A percentile compares a stretch with the other conserved stretches of the same genome.
Evolutionary conservation across 30 jellyfish, hydroid and myxozoan species (phyloP).

Genomic region (Aurelia sp.): DNA sequence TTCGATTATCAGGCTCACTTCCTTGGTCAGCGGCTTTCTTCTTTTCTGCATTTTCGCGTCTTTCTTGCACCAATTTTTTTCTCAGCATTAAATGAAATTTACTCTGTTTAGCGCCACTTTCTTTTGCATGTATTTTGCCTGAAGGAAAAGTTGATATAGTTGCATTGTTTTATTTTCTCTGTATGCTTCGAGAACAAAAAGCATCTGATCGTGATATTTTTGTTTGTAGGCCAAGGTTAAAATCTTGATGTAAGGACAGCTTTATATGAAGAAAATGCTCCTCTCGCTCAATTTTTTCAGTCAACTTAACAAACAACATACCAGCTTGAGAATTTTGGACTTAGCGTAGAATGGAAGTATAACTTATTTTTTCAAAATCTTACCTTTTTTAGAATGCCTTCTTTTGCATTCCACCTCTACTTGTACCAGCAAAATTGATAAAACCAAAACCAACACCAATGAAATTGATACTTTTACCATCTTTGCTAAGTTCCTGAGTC

Average conservation of each 20-base stretch:
- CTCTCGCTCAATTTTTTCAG: no score
- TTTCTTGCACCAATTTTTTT: slow-evolving; percentile 50
- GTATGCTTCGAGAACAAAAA: background rate
- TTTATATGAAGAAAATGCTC: no score
- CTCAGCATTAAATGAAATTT: slow-evolving; percentile 67
- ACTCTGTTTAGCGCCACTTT: slow-evolving; percentile 31
- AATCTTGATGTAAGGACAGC: no score
- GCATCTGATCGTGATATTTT: no score
- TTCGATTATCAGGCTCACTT: slow-evolving; percentile 59
- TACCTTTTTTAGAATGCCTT: slow-evolving; percentile 22
- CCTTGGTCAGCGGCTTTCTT: slow-evolving; percentile 44
- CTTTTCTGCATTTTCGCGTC: slow-evolving; percentile 61
- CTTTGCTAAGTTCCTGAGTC: slow-evolving; percentile 3
- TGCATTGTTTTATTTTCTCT: background rate
- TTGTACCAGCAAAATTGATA: background rate
- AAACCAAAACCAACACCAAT: slow-evolving; percentile 1
- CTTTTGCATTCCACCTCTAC: slow-evolving; percentile 24
- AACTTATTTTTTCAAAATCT: background rate
- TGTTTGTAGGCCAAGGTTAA: no score
- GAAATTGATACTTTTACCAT: slow-evolving; percentile 12
- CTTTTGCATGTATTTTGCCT: slow-evolving; percentile 49
- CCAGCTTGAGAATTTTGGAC: no score
- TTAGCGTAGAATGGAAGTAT: no score
- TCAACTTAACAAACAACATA: no score
- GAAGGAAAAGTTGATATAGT: background rate